Percentiles rank a stretch among this genome's conserved stretches.
Conservation (phyloP, 2,888 invertebrate genomes). For the Drosophila rubida region DNA sequence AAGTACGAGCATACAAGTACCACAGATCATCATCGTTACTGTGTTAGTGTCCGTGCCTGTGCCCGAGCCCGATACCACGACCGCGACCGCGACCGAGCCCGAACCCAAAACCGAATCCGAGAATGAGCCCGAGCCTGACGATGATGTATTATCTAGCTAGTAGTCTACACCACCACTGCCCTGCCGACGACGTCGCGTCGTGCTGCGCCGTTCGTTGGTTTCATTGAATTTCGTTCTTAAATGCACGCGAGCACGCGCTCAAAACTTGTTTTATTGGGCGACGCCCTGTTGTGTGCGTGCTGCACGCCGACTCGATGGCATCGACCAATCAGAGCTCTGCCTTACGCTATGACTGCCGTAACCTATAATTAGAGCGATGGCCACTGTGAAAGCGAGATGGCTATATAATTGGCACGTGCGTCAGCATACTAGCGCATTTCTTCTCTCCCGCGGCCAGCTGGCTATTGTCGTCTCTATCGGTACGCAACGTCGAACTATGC, state of each 20-base stretch:
- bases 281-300: slow-evolving; percentile 71
- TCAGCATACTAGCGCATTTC: slow-evolving; percentile 41
- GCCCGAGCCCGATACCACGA: neutral
- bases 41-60: neutral
- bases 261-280: slow-evolving; percentile 62
- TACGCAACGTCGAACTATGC: neutral
- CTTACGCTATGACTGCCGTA: slow-evolving; percentile 52
- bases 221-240: slow-evolving; percentile 65
- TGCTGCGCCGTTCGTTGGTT: slow-evolving; percentile 3
- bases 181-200: slow-evolving; percentile 2
- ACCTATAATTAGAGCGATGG: slow-evolving; percentile 84
- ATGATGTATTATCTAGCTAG: slow-evolving; percentile 47
- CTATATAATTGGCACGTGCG: slow-evolving; percentile 37
- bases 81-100: neutral
- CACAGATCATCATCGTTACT: slow-evolving; percentile 23
- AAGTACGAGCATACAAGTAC: neutral
- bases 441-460: slow-evolving; percentile 24
- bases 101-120: neutral
- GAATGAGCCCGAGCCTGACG: slow-evolving; percentile 17
- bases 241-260: slow-evolving; percentile 46
- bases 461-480: slow-evolving; percentile 9
- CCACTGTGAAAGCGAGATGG: slow-evolving; percentile 74
- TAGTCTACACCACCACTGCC: slow-evolving; percentile 22
- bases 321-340: slow-evolving; percentile 75
- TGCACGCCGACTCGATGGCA: slow-evolving; percentile 27